These are phyloP conservation scores for Callithrix jacchus DNA, from an alignment of 2,113 vertebrate species.

Conservation along the genomic window DNA sequence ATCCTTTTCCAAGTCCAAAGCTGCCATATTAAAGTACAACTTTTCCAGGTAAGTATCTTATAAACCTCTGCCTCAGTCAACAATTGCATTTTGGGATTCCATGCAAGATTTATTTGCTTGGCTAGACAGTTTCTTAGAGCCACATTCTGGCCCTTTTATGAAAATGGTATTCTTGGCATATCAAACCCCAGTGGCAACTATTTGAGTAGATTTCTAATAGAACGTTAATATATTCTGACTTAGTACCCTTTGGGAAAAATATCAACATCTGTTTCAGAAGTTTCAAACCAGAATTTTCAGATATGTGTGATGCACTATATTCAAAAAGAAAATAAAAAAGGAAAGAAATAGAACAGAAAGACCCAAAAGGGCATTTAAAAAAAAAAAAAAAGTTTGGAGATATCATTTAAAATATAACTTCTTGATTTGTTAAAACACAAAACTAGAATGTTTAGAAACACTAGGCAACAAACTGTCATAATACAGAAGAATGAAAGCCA, in stretches of 20 bases:
- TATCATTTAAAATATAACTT: conserved; percentile 17
- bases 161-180: conserved; percentile 22
- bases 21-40: neutral
- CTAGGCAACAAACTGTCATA: neutral
- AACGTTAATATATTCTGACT: neutral
- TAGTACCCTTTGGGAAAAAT: neutral
- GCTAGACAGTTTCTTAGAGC: neutral
- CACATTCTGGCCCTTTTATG: neutral
- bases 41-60: neutral
- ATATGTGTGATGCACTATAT: neutral
- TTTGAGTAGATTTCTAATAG: neutral
- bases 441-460: neutral
- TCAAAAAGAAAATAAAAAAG: neutral
- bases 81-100: neutral
- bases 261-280: neutral
- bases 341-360: neutral
- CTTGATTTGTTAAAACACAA: neutral
- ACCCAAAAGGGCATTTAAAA: neutral
- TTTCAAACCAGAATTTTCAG: neutral
- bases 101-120: neutral
- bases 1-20: neutral
- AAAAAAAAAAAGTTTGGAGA: neutral
- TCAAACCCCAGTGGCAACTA: neutral
- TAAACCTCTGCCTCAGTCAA: neutral
- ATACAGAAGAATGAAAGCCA: neutral